A percentile compares a stretch with the other conserved stretches of the same genome.
phyloP scores from a whole-genome alignment of 2,797 vertebrate genomes.

The Phrynocephalus forsythii region DNA sequence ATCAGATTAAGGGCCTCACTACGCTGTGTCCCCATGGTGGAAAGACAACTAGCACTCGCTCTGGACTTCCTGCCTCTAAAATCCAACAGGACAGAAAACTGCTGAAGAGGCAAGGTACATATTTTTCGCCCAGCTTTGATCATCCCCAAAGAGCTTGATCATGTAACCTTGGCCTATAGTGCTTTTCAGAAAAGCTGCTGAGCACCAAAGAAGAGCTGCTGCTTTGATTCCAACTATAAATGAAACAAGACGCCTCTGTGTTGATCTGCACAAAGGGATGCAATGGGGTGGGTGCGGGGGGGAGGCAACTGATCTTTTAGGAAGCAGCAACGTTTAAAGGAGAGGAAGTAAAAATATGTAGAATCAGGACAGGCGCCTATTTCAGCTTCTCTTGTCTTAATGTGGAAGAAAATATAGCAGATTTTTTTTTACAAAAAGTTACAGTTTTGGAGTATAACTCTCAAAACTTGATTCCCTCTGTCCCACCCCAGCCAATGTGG shows the following conservation, averaged over 20 bases:
- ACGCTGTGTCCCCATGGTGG: background rate
- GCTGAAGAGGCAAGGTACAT: background rate
- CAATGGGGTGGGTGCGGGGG: too few relatives aligned
- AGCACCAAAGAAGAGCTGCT: slow-evolving; percentile 28
- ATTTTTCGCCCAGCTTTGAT: slow-evolving; percentile 11
- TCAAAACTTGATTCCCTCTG: too few relatives aligned
- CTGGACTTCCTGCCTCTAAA: background rate
- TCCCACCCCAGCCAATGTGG: too few relatives aligned
- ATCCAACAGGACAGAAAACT: rapidly evolving
- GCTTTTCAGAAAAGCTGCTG: slow-evolving; percentile 32
- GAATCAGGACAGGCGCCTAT: background rate
- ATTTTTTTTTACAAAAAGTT: background rate
- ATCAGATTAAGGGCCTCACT: slow-evolving; percentile 21
- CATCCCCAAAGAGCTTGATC: slow-evolving; percentile 24
- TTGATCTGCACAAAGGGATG: slow-evolving; percentile 41
- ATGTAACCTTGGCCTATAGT: slow-evolving; percentile 29
- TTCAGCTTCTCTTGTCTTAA: background rate
- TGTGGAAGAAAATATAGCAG: slow-evolving; percentile 25
- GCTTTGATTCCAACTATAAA: slow-evolving; percentile 56
- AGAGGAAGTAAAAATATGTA: background rate
- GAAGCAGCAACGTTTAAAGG: slow-evolving; percentile 24
- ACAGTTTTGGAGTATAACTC: background rate
- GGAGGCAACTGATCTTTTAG: slow-evolving; percentile 27
- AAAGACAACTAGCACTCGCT: background rate
- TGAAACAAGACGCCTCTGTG: slow-evolving; percentile 1